Conservation (phyloP, 2,113 vertebrate genomes). For the Antigone vipio region DNA sequence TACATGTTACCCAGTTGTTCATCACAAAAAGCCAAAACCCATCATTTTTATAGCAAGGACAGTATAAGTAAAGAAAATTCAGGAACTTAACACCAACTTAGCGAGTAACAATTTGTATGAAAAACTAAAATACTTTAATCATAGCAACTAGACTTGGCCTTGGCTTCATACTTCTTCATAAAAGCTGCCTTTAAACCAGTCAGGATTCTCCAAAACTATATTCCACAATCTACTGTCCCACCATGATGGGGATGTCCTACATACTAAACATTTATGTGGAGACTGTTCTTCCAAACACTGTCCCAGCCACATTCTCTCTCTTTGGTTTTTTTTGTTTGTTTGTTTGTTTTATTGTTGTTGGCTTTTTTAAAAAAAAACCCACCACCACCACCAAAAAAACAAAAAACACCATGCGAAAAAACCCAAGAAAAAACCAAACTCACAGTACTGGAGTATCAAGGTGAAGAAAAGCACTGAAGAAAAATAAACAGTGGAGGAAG, state of each 20-base stretch:
- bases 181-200: not conserved
- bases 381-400: not conserved
- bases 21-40: not conserved
- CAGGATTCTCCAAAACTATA: not conserved
- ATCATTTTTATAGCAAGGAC: not conserved
- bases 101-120: not conserved
- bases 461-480: not conserved
- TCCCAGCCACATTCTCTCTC: not conserved
- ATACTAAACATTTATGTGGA: not conserved
- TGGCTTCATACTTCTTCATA: not conserved
- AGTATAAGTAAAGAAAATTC: not conserved
- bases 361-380: too few relatives aligned
- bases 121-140: not conserved
- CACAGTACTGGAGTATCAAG: not conserved
- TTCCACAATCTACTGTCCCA: not conserved
- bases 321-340: too few relatives aligned
- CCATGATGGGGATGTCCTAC: not conserved
- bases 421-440: not conserved
- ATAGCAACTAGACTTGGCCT: not conserved
- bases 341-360: too few relatives aligned
- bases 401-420: not conserved
- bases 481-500: not conserved
- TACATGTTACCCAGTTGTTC: not conserved
- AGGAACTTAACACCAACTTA: not conserved
- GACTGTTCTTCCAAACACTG: not conserved